Percentiles rank a stretch among this genome's conserved stretches.
Evolutionary conservation across 2,797 vertebrate genomes (phyloP).

Genomic region (Dryobates pubescens): DNA sequence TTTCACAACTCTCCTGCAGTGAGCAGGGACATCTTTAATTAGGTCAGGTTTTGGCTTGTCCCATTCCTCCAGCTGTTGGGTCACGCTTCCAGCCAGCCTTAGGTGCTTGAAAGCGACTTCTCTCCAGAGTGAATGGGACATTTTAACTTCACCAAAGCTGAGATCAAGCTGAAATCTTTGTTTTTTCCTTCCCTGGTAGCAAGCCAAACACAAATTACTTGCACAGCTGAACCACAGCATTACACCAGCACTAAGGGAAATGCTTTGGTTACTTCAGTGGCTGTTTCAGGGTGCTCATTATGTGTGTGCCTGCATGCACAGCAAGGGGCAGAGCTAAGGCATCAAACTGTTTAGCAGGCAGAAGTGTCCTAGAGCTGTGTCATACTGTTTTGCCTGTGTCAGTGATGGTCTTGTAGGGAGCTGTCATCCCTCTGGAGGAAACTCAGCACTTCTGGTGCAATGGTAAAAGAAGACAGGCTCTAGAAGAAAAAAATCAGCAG

Average conservation of each 20-base stretch:
- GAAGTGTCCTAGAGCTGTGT: not conserved
- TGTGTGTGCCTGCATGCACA: not conserved
- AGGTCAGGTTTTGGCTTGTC: not conserved
- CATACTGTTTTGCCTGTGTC: not conserved
- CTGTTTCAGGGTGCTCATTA: not conserved
- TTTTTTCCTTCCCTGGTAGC: not conserved
- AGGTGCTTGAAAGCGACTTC: not conserved
- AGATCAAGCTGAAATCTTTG: not conserved
- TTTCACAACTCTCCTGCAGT: too few species aligned
- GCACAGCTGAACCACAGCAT: rapidly evolving
- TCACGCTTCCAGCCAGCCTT: not conserved
- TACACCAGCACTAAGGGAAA: rapidly evolving
- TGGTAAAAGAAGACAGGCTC: not conserved
- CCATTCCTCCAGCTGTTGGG: not conserved
- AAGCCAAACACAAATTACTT: not conserved
- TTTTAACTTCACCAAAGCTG: not conserved
- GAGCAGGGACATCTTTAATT: too few species aligned
- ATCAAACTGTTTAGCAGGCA: not conserved
- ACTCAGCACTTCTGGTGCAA: not conserved
- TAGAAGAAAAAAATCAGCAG: rapidly evolving
- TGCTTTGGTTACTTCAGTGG: not conserved
- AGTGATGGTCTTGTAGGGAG: not conserved
- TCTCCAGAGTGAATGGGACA: not conserved
- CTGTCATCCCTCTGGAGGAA: rapidly evolving
- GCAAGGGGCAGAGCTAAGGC: not conserved